phyloP scores from a whole-genome alignment of 2,888 invertebrate species.

The Agrochola circellaris region DNA sequence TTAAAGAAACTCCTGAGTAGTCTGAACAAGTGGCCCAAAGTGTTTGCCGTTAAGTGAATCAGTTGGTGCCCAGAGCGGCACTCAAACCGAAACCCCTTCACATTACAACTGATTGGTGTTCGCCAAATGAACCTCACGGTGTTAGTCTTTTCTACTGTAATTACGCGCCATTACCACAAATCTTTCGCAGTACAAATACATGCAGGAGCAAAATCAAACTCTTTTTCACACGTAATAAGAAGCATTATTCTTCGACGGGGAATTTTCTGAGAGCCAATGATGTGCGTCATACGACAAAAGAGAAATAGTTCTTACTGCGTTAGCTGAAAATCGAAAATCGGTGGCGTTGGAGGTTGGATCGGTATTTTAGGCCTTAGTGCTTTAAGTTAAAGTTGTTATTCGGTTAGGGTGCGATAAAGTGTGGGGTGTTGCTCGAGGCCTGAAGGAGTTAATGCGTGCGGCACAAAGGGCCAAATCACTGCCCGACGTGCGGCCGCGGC shows the following conservation, averaged over 20 bases:
- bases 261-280: slow-evolving; percentile 50
- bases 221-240: slow-evolving; percentile 71
- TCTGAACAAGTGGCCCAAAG: slow-evolving; percentile 61
- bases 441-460: slow-evolving; percentile 90
- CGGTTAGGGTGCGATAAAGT: slow-evolving; percentile 63
- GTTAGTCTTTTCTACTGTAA: slow-evolving; percentile 90
- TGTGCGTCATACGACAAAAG: slow-evolving; percentile 70
- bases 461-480: slow-evolving; percentile 91
- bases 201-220: slow-evolving; percentile 69
- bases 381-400: slow-evolving; percentile 74
- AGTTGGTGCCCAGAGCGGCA: slow-evolving; percentile 76
- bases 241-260: slow-evolving; percentile 67
- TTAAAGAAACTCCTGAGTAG: slow-evolving; percentile 48
- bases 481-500: slow-evolving; percentile 84
- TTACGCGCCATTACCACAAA: slow-evolving; percentile 89
- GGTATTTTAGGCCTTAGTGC: slow-evolving; percentile 56
- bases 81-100: slow-evolving; percentile 83
- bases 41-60: slow-evolving; percentile 84
- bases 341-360: slow-evolving; percentile 62
- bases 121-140: slow-evolving; percentile 88
- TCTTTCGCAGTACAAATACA: slow-evolving; percentile 75
- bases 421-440: slow-evolving; percentile 82
- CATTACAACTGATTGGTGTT: slow-evolving; percentile 84
- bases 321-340: slow-evolving; percentile 83
- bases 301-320: slow-evolving; percentile 84